Base-by-base conservation (phyloP, 2,888 invertebrate genomes). In the Cosmia pyralina region DNA sequence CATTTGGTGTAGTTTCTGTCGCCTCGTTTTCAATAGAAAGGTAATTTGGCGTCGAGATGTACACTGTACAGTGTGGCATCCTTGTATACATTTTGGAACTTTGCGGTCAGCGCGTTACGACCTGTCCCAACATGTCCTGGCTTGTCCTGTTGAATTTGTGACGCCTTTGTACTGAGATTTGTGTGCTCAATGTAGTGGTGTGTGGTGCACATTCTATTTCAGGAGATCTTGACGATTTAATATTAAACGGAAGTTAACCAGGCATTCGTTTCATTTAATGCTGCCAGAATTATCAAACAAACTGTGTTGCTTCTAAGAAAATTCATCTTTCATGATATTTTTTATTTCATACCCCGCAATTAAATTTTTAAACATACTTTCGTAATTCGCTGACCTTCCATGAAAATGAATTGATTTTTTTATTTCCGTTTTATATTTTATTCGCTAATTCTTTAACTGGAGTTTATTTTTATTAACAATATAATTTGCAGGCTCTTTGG, bases 81-180 rank as follows among this genome's bases (percentile, higher is more conserved):
- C 72, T 81, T 79, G 87, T 81, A 85, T 83, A 81, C 76, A 80
- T 80, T n/a, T 84, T 86, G 72, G 72, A 80, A 72, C 68, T 72
- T 76, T 84, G 86, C 69, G 86, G 84, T 83, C 70, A 74, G 57
- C 70, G 38, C 66, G 84, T 78, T 75, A 77, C 81, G 71, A 75
- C 73, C 70, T 76, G 70, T 38, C 63, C 38, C 74, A 74, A 72
- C 81, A 70, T 58, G 78, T 66, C 74, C 72, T 60, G 58, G 66
- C 53, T 59, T 81, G 72, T 72, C 62, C 69, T 69, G 73, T 73
- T 74, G 55, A 74, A 83, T 81, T 81, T 75, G 75, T 73, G 73
- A 82, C 67, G 70, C 70, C 63, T 83, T 80, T 77, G 80, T 69
- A 15, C 74, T 48, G 63, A 48, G 58, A 58, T 55, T 7, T 79